Base-by-base conservation (phyloP, 2,888 invertebrate species). In the Drosophila helvetica region DNA sequence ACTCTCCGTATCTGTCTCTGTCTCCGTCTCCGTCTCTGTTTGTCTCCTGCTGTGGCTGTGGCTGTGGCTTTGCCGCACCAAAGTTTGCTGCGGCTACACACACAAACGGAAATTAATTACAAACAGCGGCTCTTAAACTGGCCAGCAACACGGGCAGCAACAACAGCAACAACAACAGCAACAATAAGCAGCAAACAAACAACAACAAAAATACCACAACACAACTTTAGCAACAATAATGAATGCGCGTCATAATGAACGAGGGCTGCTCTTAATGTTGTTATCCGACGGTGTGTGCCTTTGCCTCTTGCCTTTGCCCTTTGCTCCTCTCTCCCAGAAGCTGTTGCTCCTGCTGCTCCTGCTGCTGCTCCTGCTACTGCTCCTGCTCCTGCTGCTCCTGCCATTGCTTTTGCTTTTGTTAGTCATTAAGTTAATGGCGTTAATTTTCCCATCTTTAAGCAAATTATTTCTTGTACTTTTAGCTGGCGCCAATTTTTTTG, bases 41-140 rank as follows among this genome's bases (percentile, higher is more conserved):
- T 45, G 55, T 54, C 63, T 59, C 64, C 69, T 75, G 73, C 79
- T 84, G 80, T 54, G 84, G 86, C 72, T 84, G n/a, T n/a, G n/a
- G n/a, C n/a, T n/a, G n/a, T 77, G 80, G 80, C n/a, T 76, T 81
- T 74, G 25, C 25, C 69, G 74, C 78, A 73, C 70, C 78, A 73
- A 78, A 80, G 69, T 64, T 80, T 73, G 74, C 46, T 80, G 86
- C 80, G 83, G 86, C 80, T 78, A 71, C 27, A 27, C 71, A 83
- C 82, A 78, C 86, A 85, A 86, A 86, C 85, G 83, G 78, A 86
- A 86, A 86, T 86, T 86, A 86, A 86, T 86, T 86, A 86, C 85
- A 81, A 86, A 83, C 83, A 79, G 75, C 78, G 85, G 85, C 70
- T 80, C 79, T 77, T 83, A 76, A 83, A 75, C 73, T 75, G 68